Percentiles rank a stretch among this genome's conserved stretches.
Evolutionary conservation across 1,140 invertebrate genomes (phyloP).

Genomic region (Apolygus lucorum): DNA sequence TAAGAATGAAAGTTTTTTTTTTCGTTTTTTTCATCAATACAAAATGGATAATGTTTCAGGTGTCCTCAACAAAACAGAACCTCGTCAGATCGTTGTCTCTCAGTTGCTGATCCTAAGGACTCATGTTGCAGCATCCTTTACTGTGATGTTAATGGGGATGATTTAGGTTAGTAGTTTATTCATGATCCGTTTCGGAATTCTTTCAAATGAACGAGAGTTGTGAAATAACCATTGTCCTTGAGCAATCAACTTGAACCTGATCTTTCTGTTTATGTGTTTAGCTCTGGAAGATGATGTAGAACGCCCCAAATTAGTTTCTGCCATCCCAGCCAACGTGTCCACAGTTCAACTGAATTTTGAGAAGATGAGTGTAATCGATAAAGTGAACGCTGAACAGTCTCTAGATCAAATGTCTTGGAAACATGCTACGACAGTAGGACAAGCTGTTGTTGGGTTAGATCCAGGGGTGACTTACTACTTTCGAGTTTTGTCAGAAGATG

Average conservation of each 20-base stretch:
- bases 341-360: conserved; percentile 38
- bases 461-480: conserved; percentile 36
- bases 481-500: conserved; percentile 35
- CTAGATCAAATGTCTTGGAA: conserved; percentile 40
- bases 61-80: conserved; percentile 43
- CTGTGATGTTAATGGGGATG: conserved; percentile 53
- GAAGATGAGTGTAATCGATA: conserved; percentile 19
- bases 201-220: no score
- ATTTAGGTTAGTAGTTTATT: conserved; percentile 9
- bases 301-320: conserved; percentile 37
- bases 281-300: conserved; percentile 39
- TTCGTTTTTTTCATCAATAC: no score
- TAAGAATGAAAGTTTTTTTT: no score
- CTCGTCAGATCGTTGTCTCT: conserved; percentile 56
- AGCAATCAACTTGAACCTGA: background rate
- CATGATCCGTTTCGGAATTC: no score
- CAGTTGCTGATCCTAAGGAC: conserved; percentile 64
- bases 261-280: no score
- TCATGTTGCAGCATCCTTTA: conserved; percentile 72
- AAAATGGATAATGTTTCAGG: no score
- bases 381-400: conserved; percentile 37
- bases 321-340: conserved; percentile 38
- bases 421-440: conserved; percentile 34
- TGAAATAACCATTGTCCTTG: no score
- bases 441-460: conserved; percentile 31